Conservation (phyloP, 2,888 invertebrate species). For the Isoperla grammatica region DNA sequence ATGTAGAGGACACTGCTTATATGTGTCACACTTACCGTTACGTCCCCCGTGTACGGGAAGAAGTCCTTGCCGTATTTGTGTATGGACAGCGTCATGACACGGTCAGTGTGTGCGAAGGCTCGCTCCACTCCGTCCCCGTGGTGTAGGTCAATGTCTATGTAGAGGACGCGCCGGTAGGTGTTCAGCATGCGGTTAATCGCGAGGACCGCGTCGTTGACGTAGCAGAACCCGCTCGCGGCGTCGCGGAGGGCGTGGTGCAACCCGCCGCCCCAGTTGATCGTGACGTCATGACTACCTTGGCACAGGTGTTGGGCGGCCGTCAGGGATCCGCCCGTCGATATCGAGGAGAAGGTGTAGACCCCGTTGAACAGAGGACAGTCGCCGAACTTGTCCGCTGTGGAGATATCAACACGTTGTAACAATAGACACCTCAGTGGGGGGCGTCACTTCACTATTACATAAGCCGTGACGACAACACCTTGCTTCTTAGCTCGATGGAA, state of each 20-base stretch:
- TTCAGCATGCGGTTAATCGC: conserved; percentile 95
- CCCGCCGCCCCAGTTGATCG: conserved; percentile 99
- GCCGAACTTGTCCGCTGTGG: conserved; percentile 89
- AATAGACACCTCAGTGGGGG: too few species aligned
- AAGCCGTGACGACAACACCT: too few species aligned
- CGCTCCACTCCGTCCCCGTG: conserved; percentile 99
- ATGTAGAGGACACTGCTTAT: conserved; percentile 97
- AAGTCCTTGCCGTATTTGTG: conserved; percentile 97
- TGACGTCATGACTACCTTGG: conserved; percentile 97
- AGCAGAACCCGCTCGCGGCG: conserved; percentile 98
- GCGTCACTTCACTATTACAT: too few species aligned
- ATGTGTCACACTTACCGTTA: conserved; percentile 46
- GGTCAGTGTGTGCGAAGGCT: conserved; percentile 97
- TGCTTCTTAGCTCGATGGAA: too few species aligned
- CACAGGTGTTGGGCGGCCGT: conserved; percentile 99
- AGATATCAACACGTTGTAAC: too few species aligned
- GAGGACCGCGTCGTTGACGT: conserved; percentile 97
- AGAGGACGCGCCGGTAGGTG: conserved; percentile 94
- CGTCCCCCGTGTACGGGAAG: conserved; percentile 91
- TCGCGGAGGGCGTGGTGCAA: conserved; percentile 99
- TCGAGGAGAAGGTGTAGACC: conserved; percentile 96
- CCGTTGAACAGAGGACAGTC: conserved; percentile 99
- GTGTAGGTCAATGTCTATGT: conserved; percentile 99
- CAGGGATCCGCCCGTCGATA: conserved; percentile 96
- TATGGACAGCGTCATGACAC: conserved; percentile 99